Base-by-base conservation (phyloP, 2,888 invertebrate genomes). In the Microplitis manilae region DNA sequence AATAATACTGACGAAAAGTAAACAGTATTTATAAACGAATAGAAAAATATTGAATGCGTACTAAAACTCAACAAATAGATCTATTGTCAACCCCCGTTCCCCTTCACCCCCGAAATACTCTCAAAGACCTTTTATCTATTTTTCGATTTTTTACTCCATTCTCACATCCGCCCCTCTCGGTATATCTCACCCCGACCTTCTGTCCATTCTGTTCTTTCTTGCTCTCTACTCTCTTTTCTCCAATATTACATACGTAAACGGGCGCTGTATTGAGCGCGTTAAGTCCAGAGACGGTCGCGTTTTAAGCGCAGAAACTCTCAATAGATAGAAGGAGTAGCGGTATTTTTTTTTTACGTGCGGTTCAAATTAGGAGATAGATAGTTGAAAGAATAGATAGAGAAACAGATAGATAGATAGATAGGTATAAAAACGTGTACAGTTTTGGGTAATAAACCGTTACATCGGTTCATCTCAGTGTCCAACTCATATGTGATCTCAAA, bases 191-290 rank as follows among this genome's bases (percentile, higher is more conserved):
- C 30, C 30, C 30, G 30, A 13, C 38, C 65, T 38, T 65, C 30
- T 65, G 30, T 65, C 7, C 20, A 20, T 30, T 30, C 30, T 30
- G 30, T 30, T 65, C 65, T 65, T 13, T 65, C 17, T 38, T 30
- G 13, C 38, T 38, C 38, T 38, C 30, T 38, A 30, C 65, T 65
- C 65, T 65, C 65, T 65, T 30, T 65, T 38, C 65, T 65, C 65
- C 30, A 13, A 50, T 50, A 50, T 50, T 50, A 50, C 6, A 50
- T 13, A 50, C 50, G 50, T 50, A 13, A 50, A 50, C 50, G 50
- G 50, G 65, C 13, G 8, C 13, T 65, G 65, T 65, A 65, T 65
- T 65, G 65, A 65, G 38, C 65, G 65, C 65, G 13, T 38, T 30
- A 38, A 20, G 9, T 65, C 8, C 30, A 65, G 20, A 13, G 65